phyloP scores from a whole-genome alignment of 2,797 vertebrate genomes.

The Smutsia temminckii region DNA sequence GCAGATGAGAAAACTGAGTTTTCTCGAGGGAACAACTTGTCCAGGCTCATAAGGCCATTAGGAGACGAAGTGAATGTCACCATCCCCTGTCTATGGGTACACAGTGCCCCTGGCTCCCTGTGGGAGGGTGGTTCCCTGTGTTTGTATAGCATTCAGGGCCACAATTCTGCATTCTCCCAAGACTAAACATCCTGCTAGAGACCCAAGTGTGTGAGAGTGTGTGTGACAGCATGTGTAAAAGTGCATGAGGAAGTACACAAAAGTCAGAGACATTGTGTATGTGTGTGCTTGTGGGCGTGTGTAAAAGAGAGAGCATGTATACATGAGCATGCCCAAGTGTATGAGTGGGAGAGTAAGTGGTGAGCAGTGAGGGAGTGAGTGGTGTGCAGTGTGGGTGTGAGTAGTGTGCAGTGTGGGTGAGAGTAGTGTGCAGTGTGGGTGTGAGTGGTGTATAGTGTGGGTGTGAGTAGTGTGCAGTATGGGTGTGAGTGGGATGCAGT shows the following conservation, averaged over 20 bases:
- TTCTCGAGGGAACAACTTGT: neutral
- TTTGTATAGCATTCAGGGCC: too few species aligned
- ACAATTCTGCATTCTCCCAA: neutral
- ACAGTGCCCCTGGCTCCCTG: neutral
- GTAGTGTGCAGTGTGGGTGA: neutral
- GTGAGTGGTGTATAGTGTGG: too few species aligned
- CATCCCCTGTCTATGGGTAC: rapidly evolving
- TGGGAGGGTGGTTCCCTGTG: neutral
- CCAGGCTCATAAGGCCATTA: neutral
- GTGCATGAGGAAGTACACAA: too few species aligned
- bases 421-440: neutral
- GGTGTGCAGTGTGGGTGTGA: neutral
- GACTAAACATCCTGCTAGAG: neutral
- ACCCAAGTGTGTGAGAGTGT: neutral
- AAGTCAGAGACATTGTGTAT: neutral
- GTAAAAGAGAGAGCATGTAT: too few species aligned
- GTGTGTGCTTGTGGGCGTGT: neutral
- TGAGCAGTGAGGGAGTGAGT: neutral
- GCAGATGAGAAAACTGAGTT: neutral
- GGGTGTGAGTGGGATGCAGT: too few species aligned
- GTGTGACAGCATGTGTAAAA: neutral
- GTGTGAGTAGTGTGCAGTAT: too few species aligned
- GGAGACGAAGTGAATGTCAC: neutral
- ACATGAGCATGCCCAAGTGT: neutral
- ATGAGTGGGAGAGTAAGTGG: too few species aligned